Percentiles rank a stretch among this genome's conserved stretches.
Conservation (phyloP, 2,797 vertebrate species). For the Adrianichthys oophorus region DNA sequence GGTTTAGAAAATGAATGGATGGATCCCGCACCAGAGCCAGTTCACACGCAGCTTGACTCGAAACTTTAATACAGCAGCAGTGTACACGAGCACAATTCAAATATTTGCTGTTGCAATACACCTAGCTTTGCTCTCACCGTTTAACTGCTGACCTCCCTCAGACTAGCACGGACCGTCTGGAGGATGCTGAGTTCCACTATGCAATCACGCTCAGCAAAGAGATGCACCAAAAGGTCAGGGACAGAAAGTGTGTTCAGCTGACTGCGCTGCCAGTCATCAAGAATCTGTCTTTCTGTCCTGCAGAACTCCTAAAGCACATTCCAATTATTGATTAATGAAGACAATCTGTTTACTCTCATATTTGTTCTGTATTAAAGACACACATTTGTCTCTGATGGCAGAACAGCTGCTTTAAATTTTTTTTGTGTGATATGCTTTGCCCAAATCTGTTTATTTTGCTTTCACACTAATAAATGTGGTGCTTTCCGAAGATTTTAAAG, state of each 20-base stretch:
- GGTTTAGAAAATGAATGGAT: too few species aligned
- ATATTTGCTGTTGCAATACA: constrained; percentile 45
- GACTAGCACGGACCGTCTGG: constrained; percentile 75
- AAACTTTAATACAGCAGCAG: constrained; percentile 11
- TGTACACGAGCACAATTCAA: constrained; percentile 30
- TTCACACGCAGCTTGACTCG: neutral
- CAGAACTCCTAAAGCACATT: constrained; percentile 39
- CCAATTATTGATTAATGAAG: constrained; percentile 45
- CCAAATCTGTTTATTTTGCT: constrained; percentile 1
- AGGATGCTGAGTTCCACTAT: constrained; percentile 90
- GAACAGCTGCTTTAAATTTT: constrained; percentile 16
- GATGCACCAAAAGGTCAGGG: constrained; percentile 90
- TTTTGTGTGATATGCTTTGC: constrained; percentile 12
- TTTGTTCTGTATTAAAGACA: constrained; percentile 33
- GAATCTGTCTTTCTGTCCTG: constrained; percentile 62
- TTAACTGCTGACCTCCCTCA: constrained; percentile 69
- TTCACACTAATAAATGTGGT: neutral
- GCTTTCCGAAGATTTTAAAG: constrained; percentile 12
- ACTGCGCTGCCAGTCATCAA: constrained; percentile 47
- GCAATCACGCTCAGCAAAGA: constrained; percentile 93
- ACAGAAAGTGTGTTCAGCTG: constrained; percentile 65
- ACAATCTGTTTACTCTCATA: constrained; percentile 25
- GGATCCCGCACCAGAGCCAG: neutral
- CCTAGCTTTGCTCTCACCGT: constrained; percentile 66
- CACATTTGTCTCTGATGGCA: constrained; percentile 24